phyloP scores from a whole-genome alignment of 64 coral and sea anemone genomes.

The Porites lutea region DNA sequence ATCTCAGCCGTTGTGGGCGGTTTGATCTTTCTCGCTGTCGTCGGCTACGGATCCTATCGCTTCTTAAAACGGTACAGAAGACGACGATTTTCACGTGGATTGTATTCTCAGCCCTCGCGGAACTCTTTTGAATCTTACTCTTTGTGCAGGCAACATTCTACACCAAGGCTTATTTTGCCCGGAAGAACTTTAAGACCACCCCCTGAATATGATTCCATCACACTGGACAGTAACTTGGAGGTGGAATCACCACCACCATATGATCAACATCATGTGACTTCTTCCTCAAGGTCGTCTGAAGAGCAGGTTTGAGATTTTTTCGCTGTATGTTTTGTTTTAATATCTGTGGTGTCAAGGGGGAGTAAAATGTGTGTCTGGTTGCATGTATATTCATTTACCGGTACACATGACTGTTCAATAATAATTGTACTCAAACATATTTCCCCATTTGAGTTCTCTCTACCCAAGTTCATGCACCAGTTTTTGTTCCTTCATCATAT shows the following conservation, averaged over 20 bases:
- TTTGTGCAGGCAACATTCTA: neutral
- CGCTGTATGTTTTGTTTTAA: neutral
- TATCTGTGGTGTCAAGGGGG: neutral
- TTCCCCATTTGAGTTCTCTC: no score
- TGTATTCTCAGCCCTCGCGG: neutral
- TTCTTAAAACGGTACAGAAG: neutral
- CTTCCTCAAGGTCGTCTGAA: neutral
- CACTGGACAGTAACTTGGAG: constrained; percentile 26
- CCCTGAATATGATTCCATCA: constrained; percentile 39
- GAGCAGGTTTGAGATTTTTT: constrained; percentile 8
- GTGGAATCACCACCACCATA: constrained; percentile 8
- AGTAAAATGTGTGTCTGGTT: neutral
- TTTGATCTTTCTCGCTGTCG: constrained; percentile 13
- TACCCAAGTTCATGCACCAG: no score
- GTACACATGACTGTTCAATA: no score
- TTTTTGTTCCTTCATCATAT: no score
- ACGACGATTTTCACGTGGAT: constrained; percentile 13
- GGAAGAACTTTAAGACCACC: neutral
- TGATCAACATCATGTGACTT: neutral
- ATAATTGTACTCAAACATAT: no score
- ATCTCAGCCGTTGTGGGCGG: neutral
- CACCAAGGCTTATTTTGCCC: neutral
- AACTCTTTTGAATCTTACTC: neutral
- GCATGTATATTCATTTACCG: no score
- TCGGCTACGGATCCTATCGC: neutral